Evolutionary conservation across 2,797 vertebrate species (phyloP), one percentile per base, ranked within the genome.

Genomic region (Gymnothorax reevesii): DNA sequence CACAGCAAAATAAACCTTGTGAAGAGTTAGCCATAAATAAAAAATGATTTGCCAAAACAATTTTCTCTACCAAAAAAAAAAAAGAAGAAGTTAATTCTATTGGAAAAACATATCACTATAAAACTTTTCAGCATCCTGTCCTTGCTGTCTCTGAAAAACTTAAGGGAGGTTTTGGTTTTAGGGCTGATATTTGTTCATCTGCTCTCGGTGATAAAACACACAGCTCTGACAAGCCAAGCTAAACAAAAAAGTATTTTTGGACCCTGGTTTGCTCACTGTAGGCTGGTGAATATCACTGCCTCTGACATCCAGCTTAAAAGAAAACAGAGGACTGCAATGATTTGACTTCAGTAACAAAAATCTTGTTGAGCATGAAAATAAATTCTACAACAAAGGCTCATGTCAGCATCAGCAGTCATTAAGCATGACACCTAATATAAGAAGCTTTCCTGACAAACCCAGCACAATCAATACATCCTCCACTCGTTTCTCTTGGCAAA

Each of bases 221-320:
- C 27, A 57, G 49, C 86, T 64, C 25, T 73, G 27, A 33, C 86
- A 71, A 17, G 20, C 80, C 64, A 27, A 33, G 69, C 64, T 66
- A 84, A 84, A 84, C 60, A 66, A 84, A 33, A 66, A 83, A 83
- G 55, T 60, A 83, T 83, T 60, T 83, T 83, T 25, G n/a, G 77
- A 80, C 7, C 20, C 20, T 80, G 77, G 77, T 80, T 54, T 80
- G 42, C 52, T 80, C 77, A 22, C 49, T 17, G 52, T 22, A 22
- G 77, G 8, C 77, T 55, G 77, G 17, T 54, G n/a, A 55, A 80
- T 80, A 80, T 22, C 49, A 49, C 52, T 79, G 75, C 4, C 27
- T 22, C 20, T 80, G 77, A 80, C 49, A 22, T 80, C 20, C 73
- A 12, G 54, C 10, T 80, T 12, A 20, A 54, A 54, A 80, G 9